A percentile compares a stretch with the other conserved stretches of the same genome.
Evolutionary conservation across 2,113 vertebrate species (phyloP).

Genomic region (Petrocephalus microphthalmus): DNA sequence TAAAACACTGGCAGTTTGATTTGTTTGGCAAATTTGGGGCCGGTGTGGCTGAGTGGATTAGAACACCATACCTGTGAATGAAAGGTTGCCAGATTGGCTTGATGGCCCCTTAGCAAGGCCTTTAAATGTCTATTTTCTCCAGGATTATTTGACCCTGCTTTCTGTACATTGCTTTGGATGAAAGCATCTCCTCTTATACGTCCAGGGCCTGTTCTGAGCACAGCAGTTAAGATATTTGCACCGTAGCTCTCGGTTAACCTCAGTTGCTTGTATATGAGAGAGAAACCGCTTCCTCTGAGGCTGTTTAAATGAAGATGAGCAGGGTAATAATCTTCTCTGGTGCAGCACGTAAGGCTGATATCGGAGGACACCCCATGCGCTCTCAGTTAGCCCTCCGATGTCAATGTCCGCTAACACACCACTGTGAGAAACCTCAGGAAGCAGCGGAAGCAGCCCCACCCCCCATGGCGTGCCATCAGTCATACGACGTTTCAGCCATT

Average conservation of each 20-base stretch:
- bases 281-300: conserved; percentile 15
- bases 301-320: conserved; percentile 17
- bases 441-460: neutral
- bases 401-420: neutral
- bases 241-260: neutral
- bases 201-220: neutral
- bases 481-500: neutral
- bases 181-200: neutral
- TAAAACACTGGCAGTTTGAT: neutral
- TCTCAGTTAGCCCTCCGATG: neutral
- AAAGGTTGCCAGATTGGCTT: neutral
- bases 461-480: neutral
- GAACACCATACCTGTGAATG: neutral
- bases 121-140: neutral
- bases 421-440: neutral
- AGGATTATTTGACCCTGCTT: neutral
- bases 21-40: neutral
- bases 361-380: neutral
- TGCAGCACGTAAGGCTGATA: conserved; percentile 13
- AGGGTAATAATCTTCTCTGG: neutral
- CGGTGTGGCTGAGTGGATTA: neutral
- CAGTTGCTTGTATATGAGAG: neutral
- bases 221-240: neutral
- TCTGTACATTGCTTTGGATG: neutral
- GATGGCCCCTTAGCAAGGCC: neutral